Conservation (phyloP, 2,797 vertebrate genomes). For the Acanthurus tractus region DNA sequence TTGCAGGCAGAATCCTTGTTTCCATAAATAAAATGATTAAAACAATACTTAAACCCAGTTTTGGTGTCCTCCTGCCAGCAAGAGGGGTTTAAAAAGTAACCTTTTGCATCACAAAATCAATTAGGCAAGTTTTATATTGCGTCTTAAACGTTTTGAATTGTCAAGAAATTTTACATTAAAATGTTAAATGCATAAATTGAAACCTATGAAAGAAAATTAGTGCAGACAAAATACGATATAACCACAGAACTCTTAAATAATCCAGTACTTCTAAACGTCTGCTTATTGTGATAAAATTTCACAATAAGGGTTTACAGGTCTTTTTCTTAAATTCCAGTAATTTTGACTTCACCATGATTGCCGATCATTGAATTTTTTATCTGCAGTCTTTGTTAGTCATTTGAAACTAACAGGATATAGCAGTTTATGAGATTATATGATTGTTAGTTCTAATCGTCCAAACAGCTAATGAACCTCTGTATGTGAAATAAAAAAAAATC, state of each 20-base stretch:
- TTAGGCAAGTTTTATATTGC: neutral
- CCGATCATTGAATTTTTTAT: too few species aligned
- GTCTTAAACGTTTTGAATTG: neutral
- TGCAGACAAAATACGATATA: neutral
- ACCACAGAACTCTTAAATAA: neutral
- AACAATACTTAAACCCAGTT: neutral
- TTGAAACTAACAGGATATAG: neutral
- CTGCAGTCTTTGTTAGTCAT: neutral
- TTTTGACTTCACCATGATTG: too few species aligned
- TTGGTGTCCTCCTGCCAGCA: neutral
- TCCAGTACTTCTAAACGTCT: neutral
- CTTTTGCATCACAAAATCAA: neutral
- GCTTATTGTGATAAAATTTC: neutral
- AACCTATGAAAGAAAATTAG: neutral
- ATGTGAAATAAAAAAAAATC: neutral
- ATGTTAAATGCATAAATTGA: neutral
- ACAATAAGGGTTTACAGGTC: neutral
- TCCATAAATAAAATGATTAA: conserved; percentile 10
- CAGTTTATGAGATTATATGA: neutral
- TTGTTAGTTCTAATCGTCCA: too few species aligned
- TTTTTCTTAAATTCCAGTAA: too few species aligned
- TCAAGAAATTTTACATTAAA: too few species aligned
- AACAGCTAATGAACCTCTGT: too few species aligned
- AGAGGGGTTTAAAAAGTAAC: neutral
- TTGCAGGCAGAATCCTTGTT: conserved; percentile 3